Conservation (phyloP, 2,888 invertebrate species). For the Ormyrus pomaceus region DNA sequence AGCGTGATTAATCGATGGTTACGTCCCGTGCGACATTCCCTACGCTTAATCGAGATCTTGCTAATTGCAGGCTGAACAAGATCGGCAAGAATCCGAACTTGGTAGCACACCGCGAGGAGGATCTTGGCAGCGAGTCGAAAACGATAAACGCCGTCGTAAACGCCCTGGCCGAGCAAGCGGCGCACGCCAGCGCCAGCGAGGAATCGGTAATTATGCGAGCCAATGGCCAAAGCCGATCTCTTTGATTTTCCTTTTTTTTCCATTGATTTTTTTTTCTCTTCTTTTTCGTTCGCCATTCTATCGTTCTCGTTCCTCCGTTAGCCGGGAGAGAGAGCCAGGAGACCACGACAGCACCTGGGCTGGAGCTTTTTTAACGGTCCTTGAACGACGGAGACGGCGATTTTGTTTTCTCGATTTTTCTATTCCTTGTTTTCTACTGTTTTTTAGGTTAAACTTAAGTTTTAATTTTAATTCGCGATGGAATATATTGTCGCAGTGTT, state of each 20-base stretch:
- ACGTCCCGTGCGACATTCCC: slow-evolving; percentile 73
- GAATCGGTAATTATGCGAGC: slow-evolving; percentile 79
- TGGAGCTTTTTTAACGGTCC: too few species aligned
- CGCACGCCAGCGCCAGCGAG: slow-evolving; percentile 87
- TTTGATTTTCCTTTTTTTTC: not conserved
- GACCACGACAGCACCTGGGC: too few species aligned
- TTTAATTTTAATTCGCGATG: too few species aligned
- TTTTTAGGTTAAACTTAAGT: too few species aligned
- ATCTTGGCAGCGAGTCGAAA: slow-evolving; percentile 84
- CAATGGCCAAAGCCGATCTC: not conserved
- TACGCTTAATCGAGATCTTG: slow-evolving; percentile 74
- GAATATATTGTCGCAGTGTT: too few species aligned
- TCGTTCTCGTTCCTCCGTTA: not conserved
- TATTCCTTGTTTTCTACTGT: too few species aligned
- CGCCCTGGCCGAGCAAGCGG: slow-evolving; percentile 93
- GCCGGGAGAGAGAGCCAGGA: too few species aligned
- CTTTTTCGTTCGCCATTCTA: not conserved
- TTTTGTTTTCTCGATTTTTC: too few species aligned
- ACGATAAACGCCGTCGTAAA: slow-evolving; percentile 95
- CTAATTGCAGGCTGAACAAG: slow-evolving; percentile 87
- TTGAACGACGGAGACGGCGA: too few species aligned
- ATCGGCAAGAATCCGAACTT: slow-evolving; percentile 98
- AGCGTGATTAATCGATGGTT: slow-evolving; percentile 73
- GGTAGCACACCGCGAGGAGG: slow-evolving; percentile 86
- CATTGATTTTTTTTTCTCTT: not conserved